A percentile compares a stretch with the other conserved stretches of the same genome.
Conservation (phyloP, 2,797 vertebrate genomes). For the Sciurus vulgaris region DNA sequence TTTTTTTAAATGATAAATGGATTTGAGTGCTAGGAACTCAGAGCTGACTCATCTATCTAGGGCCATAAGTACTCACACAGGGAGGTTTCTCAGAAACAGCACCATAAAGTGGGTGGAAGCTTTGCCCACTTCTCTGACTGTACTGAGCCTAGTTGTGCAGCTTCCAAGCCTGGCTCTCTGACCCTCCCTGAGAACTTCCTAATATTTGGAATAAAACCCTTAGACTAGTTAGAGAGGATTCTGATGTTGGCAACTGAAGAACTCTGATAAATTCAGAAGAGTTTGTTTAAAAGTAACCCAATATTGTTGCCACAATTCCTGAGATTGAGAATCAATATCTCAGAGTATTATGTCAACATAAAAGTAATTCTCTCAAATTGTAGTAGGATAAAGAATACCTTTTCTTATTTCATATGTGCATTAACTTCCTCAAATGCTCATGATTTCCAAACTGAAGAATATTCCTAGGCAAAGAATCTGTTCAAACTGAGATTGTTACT, state of each 20-base stretch:
- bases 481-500: constrained; percentile 34
- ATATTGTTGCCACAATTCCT: constrained; percentile 14
- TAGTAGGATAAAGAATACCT: constrained; percentile 59
- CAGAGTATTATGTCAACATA: constrained; percentile 53
- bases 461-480: background rate
- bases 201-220: constrained; percentile 42
- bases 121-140: background rate
- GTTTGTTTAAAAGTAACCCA: constrained; percentile 49
- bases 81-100: background rate
- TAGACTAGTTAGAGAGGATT: background rate
- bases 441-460: constrained; percentile 23
- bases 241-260: constrained; percentile 19
- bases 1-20: background rate
- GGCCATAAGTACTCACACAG: background rate
- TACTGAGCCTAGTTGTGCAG: background rate
- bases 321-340: constrained; percentile 3
- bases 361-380: constrained; percentile 51
- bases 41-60: background rate
- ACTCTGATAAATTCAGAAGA: constrained; percentile 38
- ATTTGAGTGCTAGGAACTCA: background rate
- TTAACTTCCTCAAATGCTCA: constrained; percentile 45
- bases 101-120: background rate
- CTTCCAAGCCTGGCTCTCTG: background rate
- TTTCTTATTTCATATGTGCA: background rate
- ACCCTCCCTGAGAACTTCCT: background rate